phyloP scores from a whole-genome alignment of 30 jellyfish, hydroid and myxozoan genomes.

The Aurelia sp. region DNA sequence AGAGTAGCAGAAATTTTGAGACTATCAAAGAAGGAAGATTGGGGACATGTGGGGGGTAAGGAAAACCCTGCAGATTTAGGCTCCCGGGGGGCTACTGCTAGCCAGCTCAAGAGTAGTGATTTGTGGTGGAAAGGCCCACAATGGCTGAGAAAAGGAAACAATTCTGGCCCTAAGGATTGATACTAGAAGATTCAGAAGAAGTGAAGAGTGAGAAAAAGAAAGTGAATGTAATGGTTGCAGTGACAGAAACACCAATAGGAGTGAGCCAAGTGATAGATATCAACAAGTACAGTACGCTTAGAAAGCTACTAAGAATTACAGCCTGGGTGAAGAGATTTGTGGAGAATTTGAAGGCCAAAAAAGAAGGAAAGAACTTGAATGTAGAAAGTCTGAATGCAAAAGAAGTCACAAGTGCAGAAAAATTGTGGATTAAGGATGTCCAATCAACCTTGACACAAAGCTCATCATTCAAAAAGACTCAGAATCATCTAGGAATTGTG shows the following conservation, averaged over 20 bases:
- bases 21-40: constrained; percentile 25
- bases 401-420: constrained; percentile 45
- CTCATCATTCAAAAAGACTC: constrained; percentile 15
- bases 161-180: constrained; percentile 37
- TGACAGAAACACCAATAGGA: neutral
- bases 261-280: constrained; percentile 26
- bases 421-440: constrained; percentile 37
- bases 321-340: constrained; percentile 40
- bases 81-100: constrained; percentile 62
- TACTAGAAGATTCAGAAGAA: constrained; percentile 27
- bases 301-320: constrained; percentile 49
- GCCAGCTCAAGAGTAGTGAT: constrained; percentile 4
- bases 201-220: constrained; percentile 32
- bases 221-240: constrained; percentile 15
- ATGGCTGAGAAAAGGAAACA: constrained; percentile 43
- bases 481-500: constrained; percentile 17
- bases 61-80: constrained; percentile 81
- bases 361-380: constrained; percentile 9
- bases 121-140: constrained; percentile 79
- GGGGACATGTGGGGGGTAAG: constrained; percentile 73
- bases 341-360: constrained; percentile 19
- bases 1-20: constrained; percentile 58
- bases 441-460: constrained; percentile 8
- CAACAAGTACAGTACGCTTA: constrained; percentile 19
- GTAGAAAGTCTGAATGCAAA: constrained; percentile 10